Percentiles rank a stretch among this genome's conserved stretches.
These are phyloP conservation scores for Petrocephalus sullivani DNA, from an alignment of 2,797 vertebrate species.

Conservation along the genomic window DNA sequence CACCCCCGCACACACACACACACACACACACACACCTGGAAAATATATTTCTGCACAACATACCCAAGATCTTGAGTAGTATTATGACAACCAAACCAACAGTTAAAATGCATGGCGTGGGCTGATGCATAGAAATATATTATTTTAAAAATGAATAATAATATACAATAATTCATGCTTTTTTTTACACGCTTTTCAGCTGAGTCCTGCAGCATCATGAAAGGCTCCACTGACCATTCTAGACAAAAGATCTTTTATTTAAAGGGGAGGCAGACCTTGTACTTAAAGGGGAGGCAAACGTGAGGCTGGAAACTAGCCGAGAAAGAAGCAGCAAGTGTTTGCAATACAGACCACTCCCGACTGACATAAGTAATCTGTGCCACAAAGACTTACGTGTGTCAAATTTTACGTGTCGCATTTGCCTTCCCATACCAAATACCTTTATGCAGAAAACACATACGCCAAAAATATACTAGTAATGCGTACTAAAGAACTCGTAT, in stretches of 20 bases:
- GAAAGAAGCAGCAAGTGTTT: neutral
- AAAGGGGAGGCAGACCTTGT: too few relatives aligned
- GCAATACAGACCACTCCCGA: too few relatives aligned
- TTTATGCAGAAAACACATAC: neutral
- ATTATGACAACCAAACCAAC: neutral
- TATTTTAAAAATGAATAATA: neutral
- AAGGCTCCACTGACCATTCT: neutral
- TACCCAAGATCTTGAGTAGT: neutral
- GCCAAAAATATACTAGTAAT: neutral
- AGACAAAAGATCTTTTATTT: too few relatives aligned
- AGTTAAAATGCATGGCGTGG: neutral
- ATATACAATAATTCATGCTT: neutral
- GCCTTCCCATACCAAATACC: neutral
- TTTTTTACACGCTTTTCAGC: neutral
- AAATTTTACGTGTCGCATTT: neutral
- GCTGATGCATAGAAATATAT: neutral
- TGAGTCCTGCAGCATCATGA: neutral
- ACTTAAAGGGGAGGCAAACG: neutral
- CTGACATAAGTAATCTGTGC: neutral
- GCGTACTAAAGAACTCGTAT: neutral
- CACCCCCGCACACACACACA: too few relatives aligned
- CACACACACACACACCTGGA: neutral
- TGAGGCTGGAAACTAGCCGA: neutral
- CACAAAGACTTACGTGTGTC: neutral
- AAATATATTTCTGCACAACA: too few relatives aligned